Evolutionary conservation across 2,113 vertebrate species (phyloP), one percentile per base, ranked within the genome.

Genomic region (Sander vitreus): DNA sequence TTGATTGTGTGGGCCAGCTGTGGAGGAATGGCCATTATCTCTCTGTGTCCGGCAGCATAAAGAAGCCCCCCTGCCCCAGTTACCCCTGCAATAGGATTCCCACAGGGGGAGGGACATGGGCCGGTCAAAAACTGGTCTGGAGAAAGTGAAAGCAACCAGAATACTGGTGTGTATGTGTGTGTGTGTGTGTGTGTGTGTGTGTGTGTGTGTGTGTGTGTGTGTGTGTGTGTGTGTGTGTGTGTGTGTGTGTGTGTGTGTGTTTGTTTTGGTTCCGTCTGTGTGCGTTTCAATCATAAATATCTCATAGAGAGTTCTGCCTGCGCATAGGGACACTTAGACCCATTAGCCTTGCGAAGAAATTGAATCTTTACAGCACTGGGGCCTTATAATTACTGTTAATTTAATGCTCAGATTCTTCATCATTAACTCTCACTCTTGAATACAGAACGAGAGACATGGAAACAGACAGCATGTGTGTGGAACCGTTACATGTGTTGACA

Each of bases 341-440:
- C 97, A 98, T 99, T 99, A 98, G 96, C 96, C 95, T 94, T 92
- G 86, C 19, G 96, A 96, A 97, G 96, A 97, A 98, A 98, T 98
- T 96, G 96, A 98, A 98, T 99, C 96, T 97, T 96, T 97, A 95
- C 95, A 96, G 96, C 96, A 95, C 94, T 91, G 95, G 96, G 97
- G 97, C 96, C 95, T 95, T 96, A 97, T 99, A 99, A 99, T 99
- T 99, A 97, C 98, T 97, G 97, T 97, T 99, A 97, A 99, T 99
- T 98, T 97, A 98, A 97, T 91, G 95, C 97, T 97, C 95, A 97
- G 95, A 98, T 98, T 98, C 96, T 97, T 96, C 95, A 95, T 96
- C 97, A 97, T 97, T 98, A 97, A 97, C 97, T 97, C 96, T 96
- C 96, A 96, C 95, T 96, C 93, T 96, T 96, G 96, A 97, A 96